Evolutionary conservation across 2,113 vertebrate genomes (phyloP).

Genomic region (Pterocles burchelli): DNA sequence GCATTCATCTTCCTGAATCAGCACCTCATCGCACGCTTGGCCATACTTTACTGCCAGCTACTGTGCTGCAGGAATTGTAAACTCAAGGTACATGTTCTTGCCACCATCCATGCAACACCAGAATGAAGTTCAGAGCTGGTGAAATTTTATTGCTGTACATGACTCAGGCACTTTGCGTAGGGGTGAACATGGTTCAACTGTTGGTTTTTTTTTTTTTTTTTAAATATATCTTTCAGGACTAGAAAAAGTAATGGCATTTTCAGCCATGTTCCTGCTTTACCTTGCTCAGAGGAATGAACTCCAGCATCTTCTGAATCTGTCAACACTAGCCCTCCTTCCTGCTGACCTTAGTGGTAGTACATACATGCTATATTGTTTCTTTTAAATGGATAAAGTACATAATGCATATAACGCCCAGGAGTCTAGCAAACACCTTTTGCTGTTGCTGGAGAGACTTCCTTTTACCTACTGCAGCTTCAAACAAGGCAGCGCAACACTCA

Average conservation of each 20-base stretch:
- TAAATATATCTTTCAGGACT: not conserved
- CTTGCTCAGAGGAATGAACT: not conserved
- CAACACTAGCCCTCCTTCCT: not conserved
- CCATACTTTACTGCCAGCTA: not conserved
- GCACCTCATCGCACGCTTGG: not conserved
- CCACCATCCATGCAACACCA: not conserved
- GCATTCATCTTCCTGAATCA: not conserved
- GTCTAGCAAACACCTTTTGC: not conserved
- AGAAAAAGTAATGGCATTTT: not conserved
- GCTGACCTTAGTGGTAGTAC: not conserved
- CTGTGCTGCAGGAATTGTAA: not conserved
- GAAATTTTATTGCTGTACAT: not conserved
- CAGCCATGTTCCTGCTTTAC: not conserved
- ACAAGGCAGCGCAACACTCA: not conserved
- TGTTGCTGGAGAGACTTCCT: not conserved
- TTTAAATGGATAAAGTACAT: not conserved
- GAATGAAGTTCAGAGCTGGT: not conserved
- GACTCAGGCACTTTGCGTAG: not conserved
- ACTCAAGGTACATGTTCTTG: accelerated
- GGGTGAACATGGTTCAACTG: not conserved
- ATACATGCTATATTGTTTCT: not conserved
- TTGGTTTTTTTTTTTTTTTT: not conserved
- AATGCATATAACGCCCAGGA: not conserved
- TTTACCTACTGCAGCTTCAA: not conserved
- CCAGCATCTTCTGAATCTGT: not conserved